These are phyloP conservation scores for Cavia aperea DNA, from an alignment of 2,113 vertebrate genomes.

Conservation along the genomic window DNA sequence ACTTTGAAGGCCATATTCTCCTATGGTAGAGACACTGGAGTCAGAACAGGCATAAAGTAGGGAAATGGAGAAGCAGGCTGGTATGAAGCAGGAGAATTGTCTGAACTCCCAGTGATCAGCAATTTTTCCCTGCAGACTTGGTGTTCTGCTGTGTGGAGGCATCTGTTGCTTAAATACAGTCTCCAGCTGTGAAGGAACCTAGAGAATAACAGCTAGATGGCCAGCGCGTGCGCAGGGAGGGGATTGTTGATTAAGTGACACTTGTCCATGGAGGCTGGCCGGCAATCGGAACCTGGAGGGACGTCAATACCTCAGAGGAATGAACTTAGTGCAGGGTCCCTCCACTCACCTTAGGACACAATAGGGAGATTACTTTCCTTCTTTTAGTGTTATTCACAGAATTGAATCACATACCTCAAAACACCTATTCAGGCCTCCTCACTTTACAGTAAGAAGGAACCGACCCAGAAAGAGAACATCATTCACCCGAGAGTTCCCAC, in stretches of 20 bases:
- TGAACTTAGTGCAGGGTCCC: not conserved
- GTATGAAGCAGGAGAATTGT: not conserved
- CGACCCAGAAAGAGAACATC: slow-evolving; percentile 6
- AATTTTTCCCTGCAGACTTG: not conserved
- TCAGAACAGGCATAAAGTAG: not conserved
- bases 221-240: not conserved
- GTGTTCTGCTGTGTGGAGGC: not conserved
- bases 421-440: not conserved
- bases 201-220: not conserved
- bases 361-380: not conserved
- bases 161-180: not conserved
- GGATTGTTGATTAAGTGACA: not conserved
- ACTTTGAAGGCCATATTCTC: not conserved
- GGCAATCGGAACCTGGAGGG: not conserved
- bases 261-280: not conserved
- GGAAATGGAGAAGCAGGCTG: not conserved
- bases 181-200: not conserved
- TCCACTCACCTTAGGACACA: not conserved
- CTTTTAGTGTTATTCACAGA: not conserved
- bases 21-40: not conserved
- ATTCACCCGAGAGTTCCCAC: not conserved
- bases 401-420: not conserved
- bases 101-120: not conserved
- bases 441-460: slow-evolving; percentile 33
- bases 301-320: not conserved